Evolutionary conservation across 2,797 vertebrate species (phyloP), one percentile per base, ranked within the genome.

Genomic region (Leuciscus waleckii): DNA sequence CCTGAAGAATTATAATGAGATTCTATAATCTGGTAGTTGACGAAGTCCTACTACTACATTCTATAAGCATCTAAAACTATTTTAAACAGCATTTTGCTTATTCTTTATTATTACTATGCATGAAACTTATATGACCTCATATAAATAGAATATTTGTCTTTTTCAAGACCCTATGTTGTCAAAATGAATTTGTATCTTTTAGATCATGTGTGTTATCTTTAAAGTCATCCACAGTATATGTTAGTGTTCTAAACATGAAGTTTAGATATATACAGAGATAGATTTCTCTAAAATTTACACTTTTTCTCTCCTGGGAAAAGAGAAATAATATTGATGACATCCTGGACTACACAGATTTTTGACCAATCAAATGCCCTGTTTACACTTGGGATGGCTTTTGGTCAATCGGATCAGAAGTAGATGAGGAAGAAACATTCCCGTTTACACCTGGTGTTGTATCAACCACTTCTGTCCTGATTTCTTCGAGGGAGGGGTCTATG

Each of bases 1-100:
- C 51, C 26, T 85, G 51, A 79, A 17, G 51, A 61, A 61, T 85
- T 79, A 70, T 70, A 46, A 79, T 79, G 49, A 56, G 83, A 70
- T 78, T 84, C 51, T n/a, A 29, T 21, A 46, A 61, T 21, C n/a
- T 35, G 32, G 29, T 9, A 83, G 74, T 54, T 56, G 35, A 83
- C 73, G 8, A 75, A 69, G n/a, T 78, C 46, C 46, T 39, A 21
- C 32, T 17, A 35, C 7, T 49, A 26, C 14, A 37, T 37, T n/a
- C 10, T 26, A 51, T 26, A 26, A 51, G 61, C 14, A 67, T 46
- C 35, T 41, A 43, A 78, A 41, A 35, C 7, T 16, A 17, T 32
- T 43, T 41, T 32, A 13, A 61, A 75, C 29, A 13, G 5, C 46
- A 32, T 75, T 35, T 75, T 51, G 17, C 29, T 35, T 23, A 39